Conservation (phyloP, 2,888 invertebrate genomes). For the Drepana falcataria region DNA sequence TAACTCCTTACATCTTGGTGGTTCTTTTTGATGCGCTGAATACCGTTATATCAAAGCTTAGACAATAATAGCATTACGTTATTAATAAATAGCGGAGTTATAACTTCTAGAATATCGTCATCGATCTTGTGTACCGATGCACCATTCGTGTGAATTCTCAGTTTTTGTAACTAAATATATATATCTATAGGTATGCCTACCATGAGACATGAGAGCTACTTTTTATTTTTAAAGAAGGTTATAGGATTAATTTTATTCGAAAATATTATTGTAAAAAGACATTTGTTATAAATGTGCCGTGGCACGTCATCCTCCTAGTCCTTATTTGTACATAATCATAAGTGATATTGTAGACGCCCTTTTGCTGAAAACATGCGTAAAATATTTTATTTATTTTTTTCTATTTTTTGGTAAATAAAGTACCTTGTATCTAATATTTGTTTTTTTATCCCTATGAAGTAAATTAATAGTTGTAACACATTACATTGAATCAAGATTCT, state of each 20-base stretch:
- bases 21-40: not conserved
- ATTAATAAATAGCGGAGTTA: constrained; percentile 6
- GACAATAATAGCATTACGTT: constrained; percentile 41
- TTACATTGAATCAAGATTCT: too few relatives aligned
- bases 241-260: constrained; percentile 5
- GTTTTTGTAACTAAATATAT: not conserved
- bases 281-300: constrained; percentile 40
- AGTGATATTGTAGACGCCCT: constrained; percentile 1
- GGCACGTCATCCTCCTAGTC: constrained; percentile 36
- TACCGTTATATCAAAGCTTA: constrained; percentile 34
- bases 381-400: constrained; percentile 1
- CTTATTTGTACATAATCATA: constrained; percentile 19
- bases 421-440: not conserved
- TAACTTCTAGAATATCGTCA: constrained; percentile 1
- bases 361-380: constrained; percentile 9
- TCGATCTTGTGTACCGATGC: not conserved
- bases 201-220: too few relatives aligned
- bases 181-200: too few relatives aligned
- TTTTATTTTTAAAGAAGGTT: too few relatives aligned
- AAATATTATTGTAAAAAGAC: not conserved
- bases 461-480: too few relatives aligned
- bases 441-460: not conserved
- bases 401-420: constrained; percentile 5
- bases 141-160: not conserved
- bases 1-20: too few relatives aligned